Evolutionary conservation across 2,113 vertebrate species (phyloP).

Genomic region (Leucosticte australis): DNA sequence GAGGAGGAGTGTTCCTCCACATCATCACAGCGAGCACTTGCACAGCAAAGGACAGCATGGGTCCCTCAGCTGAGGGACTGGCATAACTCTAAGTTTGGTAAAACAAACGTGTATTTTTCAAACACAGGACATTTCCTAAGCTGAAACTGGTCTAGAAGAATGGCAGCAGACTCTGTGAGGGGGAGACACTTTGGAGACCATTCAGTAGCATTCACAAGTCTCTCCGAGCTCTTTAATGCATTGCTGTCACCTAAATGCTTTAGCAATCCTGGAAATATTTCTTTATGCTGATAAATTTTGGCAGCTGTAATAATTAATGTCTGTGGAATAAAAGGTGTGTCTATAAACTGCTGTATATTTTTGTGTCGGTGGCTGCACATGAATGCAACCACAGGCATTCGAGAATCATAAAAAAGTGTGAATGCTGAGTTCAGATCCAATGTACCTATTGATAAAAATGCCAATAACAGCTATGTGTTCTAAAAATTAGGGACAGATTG

Average conservation of each 20-base stretch:
- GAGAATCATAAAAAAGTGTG: not conserved
- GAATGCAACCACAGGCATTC: not conserved
- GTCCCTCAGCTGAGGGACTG: not conserved
- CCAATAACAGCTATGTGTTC: not conserved
- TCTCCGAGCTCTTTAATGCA: not conserved
- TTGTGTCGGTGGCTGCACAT: not conserved
- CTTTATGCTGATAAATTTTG: not conserved
- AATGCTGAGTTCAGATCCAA: not conserved
- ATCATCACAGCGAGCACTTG: not conserved
- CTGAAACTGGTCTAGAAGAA: not conserved
- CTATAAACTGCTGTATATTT: not conserved
- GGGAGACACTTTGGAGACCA: not conserved
- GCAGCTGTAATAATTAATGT: not conserved
- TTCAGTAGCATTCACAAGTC: not conserved
- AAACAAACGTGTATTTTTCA: not conserved
- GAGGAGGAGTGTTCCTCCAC: not conserved
- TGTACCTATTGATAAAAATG: not conserved
- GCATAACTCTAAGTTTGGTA: not conserved
- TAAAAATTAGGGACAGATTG: constrained; percentile 4
- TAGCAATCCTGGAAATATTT: not conserved
- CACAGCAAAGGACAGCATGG: not conserved
- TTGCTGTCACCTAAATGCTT: not conserved
- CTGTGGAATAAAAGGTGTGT: not conserved
- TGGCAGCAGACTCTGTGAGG: not conserved
- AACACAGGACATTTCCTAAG: not conserved